Conservation (phyloP, 2,888 invertebrate genomes). For the Galerucella pusilla region DNA sequence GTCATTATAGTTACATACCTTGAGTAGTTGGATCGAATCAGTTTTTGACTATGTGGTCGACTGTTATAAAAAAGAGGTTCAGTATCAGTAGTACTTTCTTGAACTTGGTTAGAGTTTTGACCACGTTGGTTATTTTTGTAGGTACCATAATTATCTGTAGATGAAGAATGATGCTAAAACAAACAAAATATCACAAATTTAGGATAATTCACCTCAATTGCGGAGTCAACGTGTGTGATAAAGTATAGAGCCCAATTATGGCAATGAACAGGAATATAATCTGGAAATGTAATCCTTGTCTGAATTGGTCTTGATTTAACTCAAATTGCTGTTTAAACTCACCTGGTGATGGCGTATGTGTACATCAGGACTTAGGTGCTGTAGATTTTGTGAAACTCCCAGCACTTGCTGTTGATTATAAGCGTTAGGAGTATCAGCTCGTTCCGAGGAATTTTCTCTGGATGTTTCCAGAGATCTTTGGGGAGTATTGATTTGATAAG, state of each 20-base stretch:
- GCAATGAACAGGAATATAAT: too few species aligned
- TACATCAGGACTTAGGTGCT: constrained; percentile 62
- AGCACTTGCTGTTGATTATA: constrained; percentile 51
- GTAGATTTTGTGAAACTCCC: constrained; percentile 51
- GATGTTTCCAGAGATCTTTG: constrained; percentile 83
- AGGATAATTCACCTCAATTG: too few species aligned
- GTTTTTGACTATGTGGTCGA: constrained; percentile 72
- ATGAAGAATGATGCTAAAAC: constrained; percentile 62
- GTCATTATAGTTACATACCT: constrained; percentile 62
- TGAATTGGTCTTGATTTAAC: too few species aligned
- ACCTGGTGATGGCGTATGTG: constrained; percentile 57
- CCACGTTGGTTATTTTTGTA: constrained; percentile 64
- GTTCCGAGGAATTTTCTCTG: constrained; percentile 85
- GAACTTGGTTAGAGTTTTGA: constrained; percentile 65
- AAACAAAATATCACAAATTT: constrained; percentile 2
- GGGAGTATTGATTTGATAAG: constrained; percentile 82
- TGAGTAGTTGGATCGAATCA: constrained; percentile 68
- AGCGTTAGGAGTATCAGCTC: constrained; percentile 70
- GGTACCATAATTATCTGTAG: constrained; percentile 61
- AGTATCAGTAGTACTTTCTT: constrained; percentile 66
- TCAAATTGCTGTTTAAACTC: constrained; percentile 1
- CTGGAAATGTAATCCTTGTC: too few species aligned
- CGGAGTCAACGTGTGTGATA: too few species aligned
- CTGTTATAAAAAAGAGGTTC: constrained; percentile 90
- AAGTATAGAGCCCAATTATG: too few species aligned